These are phyloP conservation scores for Agraylea sexmaculata DNA, from an alignment of 1,140 invertebrate genomes.

Conservation along the genomic window DNA sequence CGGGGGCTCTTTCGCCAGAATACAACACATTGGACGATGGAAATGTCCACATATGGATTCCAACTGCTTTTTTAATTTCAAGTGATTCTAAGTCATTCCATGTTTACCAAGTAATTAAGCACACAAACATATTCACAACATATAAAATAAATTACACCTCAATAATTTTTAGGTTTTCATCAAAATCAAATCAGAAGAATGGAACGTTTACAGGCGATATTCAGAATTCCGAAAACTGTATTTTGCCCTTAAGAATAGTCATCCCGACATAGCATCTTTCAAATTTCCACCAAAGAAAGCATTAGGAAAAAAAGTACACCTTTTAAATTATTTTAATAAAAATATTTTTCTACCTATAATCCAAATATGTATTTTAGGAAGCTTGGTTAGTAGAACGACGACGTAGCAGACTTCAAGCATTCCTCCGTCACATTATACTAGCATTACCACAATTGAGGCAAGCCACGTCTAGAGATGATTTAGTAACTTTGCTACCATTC, in stretches of 20 bases:
- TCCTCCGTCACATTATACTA: constrained; percentile 65
- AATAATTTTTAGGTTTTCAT: constrained; percentile 76
- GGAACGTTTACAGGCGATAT: constrained; percentile 88
- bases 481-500: constrained; percentile 64
- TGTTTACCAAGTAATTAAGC: constrained; percentile 71
- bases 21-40: constrained; percentile 20
- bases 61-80: constrained; percentile 78
- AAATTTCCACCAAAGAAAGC: constrained; percentile 92
- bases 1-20: constrained; percentile 24
- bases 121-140: constrained; percentile 11
- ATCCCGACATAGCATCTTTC: constrained; percentile 63
- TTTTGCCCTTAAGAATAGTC: constrained; percentile 67
- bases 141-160: background rate
- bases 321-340: too few species aligned
- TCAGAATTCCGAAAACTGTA: constrained; percentile 81
- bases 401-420: constrained; percentile 61
- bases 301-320: constrained; percentile 70
- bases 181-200: constrained; percentile 76
- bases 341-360: background rate
- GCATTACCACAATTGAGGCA: constrained; percentile 56
- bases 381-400: constrained; percentile 69
- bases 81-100: constrained; percentile 64
- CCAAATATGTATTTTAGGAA: constrained; percentile 44
- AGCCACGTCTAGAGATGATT: constrained; percentile 54
- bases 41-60: constrained; percentile 78